phyloP scores from a whole-genome alignment of 1,140 invertebrate species.

The Drosophila simulans region DNA sequence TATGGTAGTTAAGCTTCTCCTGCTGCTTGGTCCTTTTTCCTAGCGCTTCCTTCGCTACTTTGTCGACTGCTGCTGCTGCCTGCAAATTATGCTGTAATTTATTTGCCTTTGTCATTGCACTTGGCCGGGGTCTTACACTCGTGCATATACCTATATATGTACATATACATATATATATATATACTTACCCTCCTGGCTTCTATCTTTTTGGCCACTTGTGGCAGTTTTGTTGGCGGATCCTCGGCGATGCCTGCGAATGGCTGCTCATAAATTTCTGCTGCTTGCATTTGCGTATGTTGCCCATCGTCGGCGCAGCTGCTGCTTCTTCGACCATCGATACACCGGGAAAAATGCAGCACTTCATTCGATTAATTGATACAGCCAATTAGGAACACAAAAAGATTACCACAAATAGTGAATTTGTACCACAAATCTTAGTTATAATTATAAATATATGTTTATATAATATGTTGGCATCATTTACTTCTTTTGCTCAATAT shows the following conservation, averaged over 20 bases:
- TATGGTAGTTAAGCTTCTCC: conserved; percentile 30
- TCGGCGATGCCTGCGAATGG: conserved; percentile 43
- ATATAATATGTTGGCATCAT: too few species aligned
- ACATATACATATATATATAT: neutral
- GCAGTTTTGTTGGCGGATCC: conserved; percentile 29
- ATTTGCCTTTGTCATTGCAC: conserved; percentile 57
- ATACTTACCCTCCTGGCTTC: neutral
- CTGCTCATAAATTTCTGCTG: conserved; percentile 54
- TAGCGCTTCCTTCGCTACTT: conserved; percentile 26
- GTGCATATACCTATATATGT: neutral
- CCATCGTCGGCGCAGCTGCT: conserved; percentile 49
- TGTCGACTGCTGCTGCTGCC: conserved; percentile 40
- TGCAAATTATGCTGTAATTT: conserved; percentile 71
- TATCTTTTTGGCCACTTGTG: conserved; percentile 50
- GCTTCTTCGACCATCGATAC: conserved; percentile 17
- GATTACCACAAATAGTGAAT: too few species aligned
- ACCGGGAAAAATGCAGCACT: neutral
- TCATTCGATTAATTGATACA: too few species aligned
- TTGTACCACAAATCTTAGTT: too few species aligned
- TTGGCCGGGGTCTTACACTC: conserved; percentile 14
- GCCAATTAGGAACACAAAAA: too few species aligned
- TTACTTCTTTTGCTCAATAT: neutral
- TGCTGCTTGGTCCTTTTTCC: conserved; percentile 15
- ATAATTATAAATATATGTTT: too few species aligned
- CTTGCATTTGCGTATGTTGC: conserved; percentile 72